Evolutionary conservation across 2,797 vertebrate species (phyloP), one percentile per base, ranked within the genome.

Genomic region (Atherinosoma microstoma): DNA sequence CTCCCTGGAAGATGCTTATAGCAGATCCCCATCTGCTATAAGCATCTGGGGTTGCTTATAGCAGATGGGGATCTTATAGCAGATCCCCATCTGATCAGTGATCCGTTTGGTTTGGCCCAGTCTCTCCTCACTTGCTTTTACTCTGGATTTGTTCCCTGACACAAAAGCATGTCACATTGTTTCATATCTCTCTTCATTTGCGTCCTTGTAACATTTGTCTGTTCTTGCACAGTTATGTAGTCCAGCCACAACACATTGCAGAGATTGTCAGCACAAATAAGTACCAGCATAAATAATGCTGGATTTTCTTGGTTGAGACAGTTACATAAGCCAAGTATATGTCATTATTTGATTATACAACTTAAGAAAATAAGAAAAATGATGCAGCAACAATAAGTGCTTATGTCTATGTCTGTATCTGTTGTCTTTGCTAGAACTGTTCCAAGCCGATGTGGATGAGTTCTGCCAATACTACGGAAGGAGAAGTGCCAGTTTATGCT

Each of bases 401-500:
- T 45, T 18, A 18, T 51, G n/a, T 76, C 5, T 79, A 13, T 82
- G 36, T 83, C 24, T 84, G 38, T 79, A 51, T 91, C 58, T 87
- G 57, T 83, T 92, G 53, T 93, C 60, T 90, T 88, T 85, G 60
- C 75, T 93, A 99, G 98, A 98, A 92, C 95, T 98, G 78, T 96
- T 98, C 92, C 98, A 98, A 94, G 98, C 97, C 54, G 96, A 98
- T 80, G 97, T 97, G 84, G 97, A 98, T 78, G 97, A 99, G 87
- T 99, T 99, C 94, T 99, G 98, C 93, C 98, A 96, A 88, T 97
- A 97, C 91, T 97, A 98, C 79, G 94, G 97, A 84, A 96, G 96
- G 90, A 96, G 94, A 94, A 97, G 97, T 69, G 94, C 92, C 79
- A 94, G 96, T 49, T 87, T 96, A 74, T 99, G 98, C 94, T 99